A percentile compares a stretch with the other conserved stretches of the same genome.
Evolutionary conservation across 2,797 vertebrate species (phyloP).

Genomic region (Moxostoma hubbsi): DNA sequence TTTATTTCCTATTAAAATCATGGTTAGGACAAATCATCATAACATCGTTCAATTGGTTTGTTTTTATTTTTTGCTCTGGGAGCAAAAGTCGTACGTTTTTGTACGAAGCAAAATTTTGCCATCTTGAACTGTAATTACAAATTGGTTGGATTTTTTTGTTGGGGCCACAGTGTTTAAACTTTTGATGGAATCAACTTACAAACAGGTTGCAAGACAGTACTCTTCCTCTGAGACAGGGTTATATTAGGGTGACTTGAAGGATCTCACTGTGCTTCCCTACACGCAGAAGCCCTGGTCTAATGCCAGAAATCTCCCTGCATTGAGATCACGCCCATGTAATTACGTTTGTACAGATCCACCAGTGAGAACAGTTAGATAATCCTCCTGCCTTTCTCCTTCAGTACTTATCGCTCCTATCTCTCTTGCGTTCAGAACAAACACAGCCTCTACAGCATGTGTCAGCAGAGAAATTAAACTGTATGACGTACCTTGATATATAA

Average conservation of each 20-base stretch:
- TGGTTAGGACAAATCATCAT: too few species aligned
- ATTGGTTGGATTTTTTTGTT: too few species aligned
- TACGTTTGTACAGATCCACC: slow-evolving; percentile 53
- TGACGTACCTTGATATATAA: slow-evolving; percentile 12
- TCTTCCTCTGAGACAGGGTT: slow-evolving; percentile 2
- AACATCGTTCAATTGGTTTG: too few species aligned
- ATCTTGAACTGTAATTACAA: too few species aligned
- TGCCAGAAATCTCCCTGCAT: slow-evolving; percentile 49
- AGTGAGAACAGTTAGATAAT: slow-evolving; percentile 58
- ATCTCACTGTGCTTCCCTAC: slow-evolving; percentile 33
- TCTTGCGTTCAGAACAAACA: slow-evolving; percentile 23
- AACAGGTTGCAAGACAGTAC: not conserved
- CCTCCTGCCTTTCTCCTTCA: slow-evolving; percentile 46
- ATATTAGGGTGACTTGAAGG: slow-evolving; percentile 33
- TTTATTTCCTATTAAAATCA: too few species aligned
- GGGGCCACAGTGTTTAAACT: too few species aligned
- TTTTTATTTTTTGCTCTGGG: too few species aligned
- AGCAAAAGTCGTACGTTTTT: too few species aligned
- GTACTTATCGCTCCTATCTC: slow-evolving; percentile 30
- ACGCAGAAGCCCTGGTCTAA: slow-evolving; percentile 40
- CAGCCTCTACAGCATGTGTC: slow-evolving; percentile 31
- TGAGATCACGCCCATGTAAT: slow-evolving; percentile 57
- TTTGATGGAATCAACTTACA: too few species aligned
- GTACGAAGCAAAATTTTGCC: too few species aligned
- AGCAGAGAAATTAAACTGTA: slow-evolving; percentile 31